A percentile compares a stretch with the other conserved stretches of the same genome.
phyloP scores from a whole-genome alignment of 2,888 invertebrate genomes.

The Trissolcus brochymenae region DNA sequence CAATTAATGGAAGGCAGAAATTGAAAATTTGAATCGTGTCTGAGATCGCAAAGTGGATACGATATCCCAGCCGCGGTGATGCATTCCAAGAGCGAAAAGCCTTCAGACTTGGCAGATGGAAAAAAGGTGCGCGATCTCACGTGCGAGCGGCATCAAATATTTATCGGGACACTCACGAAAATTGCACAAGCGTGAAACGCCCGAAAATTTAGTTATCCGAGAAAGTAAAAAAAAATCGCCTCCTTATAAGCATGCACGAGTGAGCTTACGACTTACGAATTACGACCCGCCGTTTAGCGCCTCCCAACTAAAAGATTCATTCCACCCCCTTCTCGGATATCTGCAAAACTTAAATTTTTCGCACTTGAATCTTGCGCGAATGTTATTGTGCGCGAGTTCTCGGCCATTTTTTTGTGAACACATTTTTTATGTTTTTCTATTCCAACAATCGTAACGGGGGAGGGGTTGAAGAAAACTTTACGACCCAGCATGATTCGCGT shows the following conservation, averaged over 20 bases:
- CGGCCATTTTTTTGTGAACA: neutral
- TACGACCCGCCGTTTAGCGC: slow-evolving; percentile 10
- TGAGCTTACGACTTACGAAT: slow-evolving; percentile 7
- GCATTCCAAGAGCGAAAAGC: slow-evolving; percentile 36
- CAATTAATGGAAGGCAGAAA: slow-evolving; percentile 23
- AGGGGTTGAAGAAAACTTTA: neutral
- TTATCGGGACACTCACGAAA: slow-evolving; percentile 54
- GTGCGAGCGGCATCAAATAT: slow-evolving; percentile 51
- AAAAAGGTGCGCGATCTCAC: slow-evolving; percentile 47
- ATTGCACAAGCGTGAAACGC: slow-evolving; percentile 26
- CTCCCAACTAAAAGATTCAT: slow-evolving; percentile 11
- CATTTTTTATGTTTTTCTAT: neutral
- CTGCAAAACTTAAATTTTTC: slow-evolving; percentile 12
- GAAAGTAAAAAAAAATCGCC: slow-evolving; percentile 10
- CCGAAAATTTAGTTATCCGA: slow-evolving; percentile 24
- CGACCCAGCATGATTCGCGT: neutral
- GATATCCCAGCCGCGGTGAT: slow-evolving; percentile 27
- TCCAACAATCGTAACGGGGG: no score
- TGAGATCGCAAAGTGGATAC: slow-evolving; percentile 20
- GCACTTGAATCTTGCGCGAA: no score
- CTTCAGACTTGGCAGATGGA: slow-evolving; percentile 48
- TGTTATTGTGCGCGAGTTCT: slow-evolving; percentile 4
- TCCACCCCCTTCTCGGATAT: neutral
- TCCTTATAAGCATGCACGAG: slow-evolving; percentile 18
- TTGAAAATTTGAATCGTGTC: slow-evolving; percentile 29